Base-by-base conservation (phyloP, 2,888 invertebrate genomes). In the Andricus quercusramuli region DNA sequence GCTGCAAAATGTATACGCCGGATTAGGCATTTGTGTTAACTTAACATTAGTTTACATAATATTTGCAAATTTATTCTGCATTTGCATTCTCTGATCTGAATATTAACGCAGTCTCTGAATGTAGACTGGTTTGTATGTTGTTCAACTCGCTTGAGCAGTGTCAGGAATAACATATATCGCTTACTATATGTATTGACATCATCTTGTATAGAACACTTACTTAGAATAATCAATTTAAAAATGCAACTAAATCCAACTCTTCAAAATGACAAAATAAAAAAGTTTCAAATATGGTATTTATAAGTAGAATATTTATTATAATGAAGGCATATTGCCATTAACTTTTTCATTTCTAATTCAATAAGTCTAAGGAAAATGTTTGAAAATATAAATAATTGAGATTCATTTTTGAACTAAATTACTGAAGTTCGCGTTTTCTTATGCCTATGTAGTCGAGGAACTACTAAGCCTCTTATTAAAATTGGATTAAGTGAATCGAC, bases 401-500 rank as follows among this genome's bases (percentile, higher is more conserved):
- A 9, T 0, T n/a, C 11, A n/a, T 56, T 2, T 0, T 9, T 3
- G 11, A 56, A 56, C 9, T n/a, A 3, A 20, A n/a, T 56, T n/a
- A 56, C 9, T n/a, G 11, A 56, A n/a, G 9, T n/a, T n/a, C 11
- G 2, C 56, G n/a, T n/a, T n/a, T n/a, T 2, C n/a, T 56, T 56
- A 2, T n/a, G 5, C n/a, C 17, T 56, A 9, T 17, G 47, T 5
- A 56, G 56, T 1, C 9, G n/a, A n/a, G 29, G 20, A 68, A 47
- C n/a, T 47, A 44, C 17, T 25, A 1, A 25, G 22, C 22, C 29
- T 17, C 47, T 68, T 47, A 20, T 47, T 13, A 3, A 47, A 47
- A 47, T 47, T 68, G 47, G 47, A 47, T 68, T 44, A 68, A 68
- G 25, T 68, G 29, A 47, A 68, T 47, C 17, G 68, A 68, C 22